Evolutionary conservation across 2,797 vertebrate genomes (phyloP).

Genomic region (Fratercula arctica): DNA sequence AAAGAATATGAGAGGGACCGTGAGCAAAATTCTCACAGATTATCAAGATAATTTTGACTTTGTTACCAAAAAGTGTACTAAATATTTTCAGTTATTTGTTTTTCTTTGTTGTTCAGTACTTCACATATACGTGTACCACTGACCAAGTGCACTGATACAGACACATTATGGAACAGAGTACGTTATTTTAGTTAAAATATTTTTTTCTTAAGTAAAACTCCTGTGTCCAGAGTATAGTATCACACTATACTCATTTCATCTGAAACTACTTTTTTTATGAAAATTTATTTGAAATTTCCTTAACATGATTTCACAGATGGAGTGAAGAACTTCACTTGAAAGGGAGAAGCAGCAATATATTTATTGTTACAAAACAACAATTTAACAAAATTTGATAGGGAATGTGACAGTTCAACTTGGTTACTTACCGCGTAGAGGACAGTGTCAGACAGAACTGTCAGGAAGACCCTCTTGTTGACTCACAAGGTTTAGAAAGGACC

Average conservation of each 20-base stretch:
- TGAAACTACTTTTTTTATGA: background rate
- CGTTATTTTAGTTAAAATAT: background rate
- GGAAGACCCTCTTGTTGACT: background rate
- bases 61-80: background rate
- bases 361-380: background rate
- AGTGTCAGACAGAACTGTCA: background rate
- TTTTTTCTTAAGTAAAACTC: background rate
- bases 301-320: background rate
- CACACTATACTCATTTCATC: background rate
- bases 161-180: background rate
- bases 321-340: background rate
- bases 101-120: background rate
- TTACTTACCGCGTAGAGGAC: background rate
- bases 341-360: background rate
- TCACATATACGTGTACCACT: background rate
- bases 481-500: background rate
- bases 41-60: background rate
- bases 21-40: background rate
- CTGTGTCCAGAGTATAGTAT: background rate
- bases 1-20: background rate
- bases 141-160: background rate
- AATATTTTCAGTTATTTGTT: background rate
- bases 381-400: background rate
- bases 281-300: background rate
- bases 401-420: background rate